phyloP scores from a whole-genome alignment of 2,797 vertebrate genomes.

The Aulostomus chinensis region DNA sequence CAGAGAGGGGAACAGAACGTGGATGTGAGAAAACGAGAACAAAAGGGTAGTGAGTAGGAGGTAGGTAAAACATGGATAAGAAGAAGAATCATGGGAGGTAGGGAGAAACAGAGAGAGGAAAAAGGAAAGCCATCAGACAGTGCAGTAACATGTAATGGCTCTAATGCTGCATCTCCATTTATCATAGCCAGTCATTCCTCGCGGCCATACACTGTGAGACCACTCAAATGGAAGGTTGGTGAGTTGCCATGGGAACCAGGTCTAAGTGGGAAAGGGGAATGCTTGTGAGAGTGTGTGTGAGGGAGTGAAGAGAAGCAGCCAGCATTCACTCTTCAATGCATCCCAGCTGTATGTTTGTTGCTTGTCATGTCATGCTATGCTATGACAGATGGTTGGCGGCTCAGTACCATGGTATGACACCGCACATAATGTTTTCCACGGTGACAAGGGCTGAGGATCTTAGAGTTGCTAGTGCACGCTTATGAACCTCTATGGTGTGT shows the following conservation, averaged over 20 bases:
- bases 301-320: constrained; percentile 11
- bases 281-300: constrained; percentile 19
- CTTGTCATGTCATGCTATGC: constrained; percentile 30
- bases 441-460: constrained; percentile 30
- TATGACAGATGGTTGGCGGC: constrained; percentile 44
- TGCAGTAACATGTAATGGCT: constrained; percentile 47
- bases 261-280: constrained; percentile 36
- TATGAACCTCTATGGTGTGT: constrained; percentile 13
- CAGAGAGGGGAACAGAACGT: constrained; percentile 14
- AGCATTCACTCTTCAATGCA: neutral
- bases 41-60: constrained; percentile 12
- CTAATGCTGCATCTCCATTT: constrained; percentile 49
- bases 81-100: neutral
- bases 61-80: neutral
- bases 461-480: constrained; percentile 13
- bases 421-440: constrained; percentile 21
- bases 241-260: constrained; percentile 68
- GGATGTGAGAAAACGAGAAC: constrained; percentile 1
- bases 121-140: constrained; percentile 47
- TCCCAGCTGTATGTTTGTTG: constrained; percentile 23
- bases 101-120: constrained; percentile 27
- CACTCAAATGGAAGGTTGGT: constrained; percentile 52
- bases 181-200: constrained; percentile 56
- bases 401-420: constrained; percentile 34
- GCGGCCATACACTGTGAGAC: constrained; percentile 42